Evolutionary conservation across 1,140 invertebrate species (phyloP).

Genomic region (Temnothorax longispinosus): DNA sequence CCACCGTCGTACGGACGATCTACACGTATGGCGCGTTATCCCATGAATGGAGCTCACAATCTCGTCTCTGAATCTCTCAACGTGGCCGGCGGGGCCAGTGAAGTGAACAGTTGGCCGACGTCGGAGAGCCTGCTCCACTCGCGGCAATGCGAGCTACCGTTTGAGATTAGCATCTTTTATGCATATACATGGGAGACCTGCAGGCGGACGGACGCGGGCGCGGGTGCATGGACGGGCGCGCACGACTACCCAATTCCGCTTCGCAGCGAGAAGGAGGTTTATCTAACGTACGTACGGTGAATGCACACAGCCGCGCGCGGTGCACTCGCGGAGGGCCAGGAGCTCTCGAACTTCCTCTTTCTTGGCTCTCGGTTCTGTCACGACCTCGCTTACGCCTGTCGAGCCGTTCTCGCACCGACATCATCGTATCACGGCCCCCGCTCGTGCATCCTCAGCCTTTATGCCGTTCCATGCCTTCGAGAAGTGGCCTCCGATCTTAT

Average conservation of each 20-base stretch:
- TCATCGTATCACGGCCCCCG: not conserved
- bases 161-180: slow-evolving; percentile 82
- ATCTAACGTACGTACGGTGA: not conserved
- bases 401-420: slow-evolving; percentile 25
- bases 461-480: slow-evolving; percentile 35
- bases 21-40: slow-evolving; percentile 58
- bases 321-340: slow-evolving; percentile 25
- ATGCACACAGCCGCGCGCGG: not conserved
- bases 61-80: slow-evolving; percentile 76
- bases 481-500: slow-evolving; percentile 66
- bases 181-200: slow-evolving; percentile 73
- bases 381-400: slow-evolving; percentile 31
- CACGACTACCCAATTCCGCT: slow-evolving; percentile 45
- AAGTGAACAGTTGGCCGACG: slow-evolving; percentile 80
- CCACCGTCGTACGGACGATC: slow-evolving; percentile 26
- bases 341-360: slow-evolving; percentile 10
- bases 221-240: not conserved
- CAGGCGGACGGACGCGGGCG: slow-evolving; percentile 32
- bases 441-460: slow-evolving; percentile 29
- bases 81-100: slow-evolving; percentile 57
- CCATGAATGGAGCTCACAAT: slow-evolving; percentile 76
- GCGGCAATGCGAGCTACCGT: slow-evolving; percentile 80
- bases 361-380: not conserved
- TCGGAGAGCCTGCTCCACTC: slow-evolving; percentile 75
- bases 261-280: not conserved